These are phyloP conservation scores for Cairina moschata DNA, from an alignment of 2,113 vertebrate genomes.

Conservation along the genomic window DNA sequence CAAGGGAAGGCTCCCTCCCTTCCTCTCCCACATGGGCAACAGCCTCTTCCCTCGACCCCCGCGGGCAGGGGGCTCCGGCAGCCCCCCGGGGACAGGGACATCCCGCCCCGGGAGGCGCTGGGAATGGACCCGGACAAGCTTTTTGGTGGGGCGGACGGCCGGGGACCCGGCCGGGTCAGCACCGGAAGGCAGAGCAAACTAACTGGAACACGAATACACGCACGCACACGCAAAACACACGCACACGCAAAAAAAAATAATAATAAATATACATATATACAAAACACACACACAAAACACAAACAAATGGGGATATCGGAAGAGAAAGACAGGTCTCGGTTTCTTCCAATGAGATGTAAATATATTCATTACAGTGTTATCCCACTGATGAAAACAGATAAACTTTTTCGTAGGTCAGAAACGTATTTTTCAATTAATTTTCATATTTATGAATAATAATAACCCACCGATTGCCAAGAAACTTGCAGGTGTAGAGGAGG, in stretches of 20 bases:
- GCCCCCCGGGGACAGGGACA: not conserved
- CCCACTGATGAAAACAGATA: slow-evolving; percentile 72
- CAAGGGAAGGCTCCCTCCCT: not conserved
- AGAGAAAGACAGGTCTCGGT: not conserved
- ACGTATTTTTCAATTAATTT: slow-evolving; percentile 77
- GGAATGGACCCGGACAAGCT: not conserved
- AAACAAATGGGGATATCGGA: not conserved
- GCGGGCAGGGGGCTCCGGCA: not conserved
- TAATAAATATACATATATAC: too few species aligned
- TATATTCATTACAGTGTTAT: slow-evolving; percentile 75
- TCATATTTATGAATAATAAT: slow-evolving; percentile 56
- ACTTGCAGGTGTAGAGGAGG: slow-evolving; percentile 35
- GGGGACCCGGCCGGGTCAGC: not conserved
- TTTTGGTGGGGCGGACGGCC: not conserved
- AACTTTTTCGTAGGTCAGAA: slow-evolving; percentile 70
- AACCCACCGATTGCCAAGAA: slow-evolving; percentile 32
- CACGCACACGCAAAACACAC: not conserved
- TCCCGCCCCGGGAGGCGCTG: not conserved
- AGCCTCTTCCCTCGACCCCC: not conserved
- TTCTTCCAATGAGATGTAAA: slow-evolving; percentile 77
- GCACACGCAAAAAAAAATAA: not conserved
- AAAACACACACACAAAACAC: not conserved
- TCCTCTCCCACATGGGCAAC: not conserved
- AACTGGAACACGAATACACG: not conserved
- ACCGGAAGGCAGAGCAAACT: not conserved